Base-by-base conservation (phyloP, 1,140 invertebrate genomes). In the Muscidifurax raptorellus region DNA sequence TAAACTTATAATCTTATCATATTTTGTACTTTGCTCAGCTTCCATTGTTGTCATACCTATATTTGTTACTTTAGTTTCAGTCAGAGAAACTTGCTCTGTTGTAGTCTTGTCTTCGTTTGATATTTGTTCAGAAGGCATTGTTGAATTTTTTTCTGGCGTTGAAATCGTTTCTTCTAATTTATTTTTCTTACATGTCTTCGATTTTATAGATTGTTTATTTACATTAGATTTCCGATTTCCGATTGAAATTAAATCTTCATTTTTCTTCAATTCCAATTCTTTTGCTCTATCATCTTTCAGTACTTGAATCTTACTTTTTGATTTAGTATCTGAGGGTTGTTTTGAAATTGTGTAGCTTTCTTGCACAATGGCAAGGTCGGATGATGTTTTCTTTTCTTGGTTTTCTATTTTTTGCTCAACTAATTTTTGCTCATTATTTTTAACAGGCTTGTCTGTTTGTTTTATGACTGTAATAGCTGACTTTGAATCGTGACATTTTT, bases 1-100 rank as follows among this genome's bases (percentile, higher is more conserved):
- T 81, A 92, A 87, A 80, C 88, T 88, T 74, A 92, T 86, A 66
- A 91, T 87, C 87, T 91, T 89, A 27, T 88, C 88, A 25, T 74
- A 15, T 83, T 89, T 90, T 18, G 87, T 84, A 66, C 74, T 84
- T 79, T 22, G 72, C 81, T 84, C 13, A 28, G 12, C 25, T 69
- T 69, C 27, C 6, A 12, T n/a, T 28, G 10, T 15, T 67, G 25
- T 10, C 10, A 28, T 12, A 69, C 15, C 28, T 30, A 7, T 7
- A 28, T 69, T 69, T 30, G 3, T 69, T 69, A 13, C 10, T 28
- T 22, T 28, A 69, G 2, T 69, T 1, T 69, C 66, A 69, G 4
- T 69, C 4, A n/a, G 52, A 22, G 52, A n/a, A 59, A 59, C 18
- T 59, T 59, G 18, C n/a, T 59, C n/a, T 59, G 6, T 22, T 40